Evolutionary conservation across 2,113 vertebrate species (phyloP).

Genomic region (Sialia sialis): DNA sequence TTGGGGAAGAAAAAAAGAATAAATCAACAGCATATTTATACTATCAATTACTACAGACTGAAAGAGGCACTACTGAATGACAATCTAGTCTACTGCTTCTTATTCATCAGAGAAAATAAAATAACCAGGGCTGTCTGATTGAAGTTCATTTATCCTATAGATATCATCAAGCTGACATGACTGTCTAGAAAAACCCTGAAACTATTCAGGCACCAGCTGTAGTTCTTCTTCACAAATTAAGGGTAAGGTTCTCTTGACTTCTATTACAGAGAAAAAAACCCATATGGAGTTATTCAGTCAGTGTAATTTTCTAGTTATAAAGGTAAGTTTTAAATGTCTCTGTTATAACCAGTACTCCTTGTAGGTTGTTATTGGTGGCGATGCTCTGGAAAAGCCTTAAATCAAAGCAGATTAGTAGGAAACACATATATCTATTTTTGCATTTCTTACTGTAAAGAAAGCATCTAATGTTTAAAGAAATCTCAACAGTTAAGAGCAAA

Average conservation of each 20-base stretch:
- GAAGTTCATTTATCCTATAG: background rate
- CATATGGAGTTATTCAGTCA: background rate
- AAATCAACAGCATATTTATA: background rate
- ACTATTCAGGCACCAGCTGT: background rate
- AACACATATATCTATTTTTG: background rate
- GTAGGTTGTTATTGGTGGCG: background rate
- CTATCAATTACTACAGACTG: background rate
- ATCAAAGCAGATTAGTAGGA: background rate
- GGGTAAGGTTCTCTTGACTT: background rate
- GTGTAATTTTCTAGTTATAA: background rate
- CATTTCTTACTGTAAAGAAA: background rate
- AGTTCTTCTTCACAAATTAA: background rate
- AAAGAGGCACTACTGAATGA: background rate
- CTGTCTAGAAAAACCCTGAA: background rate
- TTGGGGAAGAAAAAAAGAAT: background rate
- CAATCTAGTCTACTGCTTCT: background rate
- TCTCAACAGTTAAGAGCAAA: background rate
- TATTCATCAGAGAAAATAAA: background rate
- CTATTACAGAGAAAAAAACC: background rate
- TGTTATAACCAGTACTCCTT: background rate
- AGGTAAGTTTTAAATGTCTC: background rate
- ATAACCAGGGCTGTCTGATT: background rate
- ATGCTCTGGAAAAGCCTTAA: background rate
- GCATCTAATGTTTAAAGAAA: background rate
- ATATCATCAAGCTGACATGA: background rate